Base-by-base conservation (phyloP, 2,888 invertebrate genomes). In the Drosophila macrospina region DNA sequence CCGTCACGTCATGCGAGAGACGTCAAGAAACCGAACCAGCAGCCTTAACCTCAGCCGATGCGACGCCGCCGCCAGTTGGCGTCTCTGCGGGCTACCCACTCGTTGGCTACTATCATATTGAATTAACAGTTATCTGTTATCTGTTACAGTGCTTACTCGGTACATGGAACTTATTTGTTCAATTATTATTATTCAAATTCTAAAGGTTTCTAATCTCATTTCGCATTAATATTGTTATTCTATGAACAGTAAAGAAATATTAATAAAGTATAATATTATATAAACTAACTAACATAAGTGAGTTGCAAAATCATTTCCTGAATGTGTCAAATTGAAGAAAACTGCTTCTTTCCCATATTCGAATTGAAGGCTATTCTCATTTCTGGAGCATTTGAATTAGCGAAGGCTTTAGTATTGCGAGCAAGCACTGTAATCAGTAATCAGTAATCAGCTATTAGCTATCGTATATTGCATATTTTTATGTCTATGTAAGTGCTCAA, bases 1-100 rank as follows among this genome's bases (percentile, higher is more conserved):
- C 39, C 39, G 16, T 55, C 59, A 51, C 65, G 42, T 44, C 13
- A 45, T 50, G 50, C 65, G 66, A 56, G 20, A 54, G 41, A 51
- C 63, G 73, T 65, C 68, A 54, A 51, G 61, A 78, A 83, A 83
- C 82, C 65, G 86, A 82, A 78, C 82, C 82, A 82, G 82, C 86
- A 83, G 82, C 74, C 65, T 82, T 59, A 83, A 80, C 74, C 61
- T 74, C 63, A 78, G 74, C 60, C 65, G 45, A 63, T 70, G 78
- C 63, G 45, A 62, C 41, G 59, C 61, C 45, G 60, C 59, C 65
- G 55, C 51, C 60, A 69, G 42, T 36, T 73, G 62, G 20, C 65
- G 80, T 65, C 73, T 42, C 30, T 41, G 50, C 47, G 48, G n/a
- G 24, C 47, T 55, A 32, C 34, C 36, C 26, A 51, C 63, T 51